A percentile compares a stretch with the other conserved stretches of the same genome.
Conservation (phyloP, 2,797 vertebrate species). For the Rhodeus uyekii region DNA sequence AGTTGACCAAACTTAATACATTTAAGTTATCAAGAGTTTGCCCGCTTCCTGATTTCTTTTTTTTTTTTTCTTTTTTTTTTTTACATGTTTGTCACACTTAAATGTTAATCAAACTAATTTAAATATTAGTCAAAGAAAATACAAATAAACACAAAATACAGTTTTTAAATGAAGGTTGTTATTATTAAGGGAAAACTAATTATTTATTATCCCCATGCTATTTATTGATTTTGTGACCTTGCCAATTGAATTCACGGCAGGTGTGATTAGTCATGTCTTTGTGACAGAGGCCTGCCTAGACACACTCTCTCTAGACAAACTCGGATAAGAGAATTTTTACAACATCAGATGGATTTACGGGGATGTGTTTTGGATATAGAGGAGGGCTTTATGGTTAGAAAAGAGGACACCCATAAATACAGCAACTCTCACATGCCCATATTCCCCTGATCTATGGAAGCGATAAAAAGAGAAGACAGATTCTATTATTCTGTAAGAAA, state of each 20-base stretch:
- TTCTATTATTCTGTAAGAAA: conserved; percentile 20
- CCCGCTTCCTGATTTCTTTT: too few species aligned
- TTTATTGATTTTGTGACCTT: conserved; percentile 1
- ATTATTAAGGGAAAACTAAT: too few species aligned
- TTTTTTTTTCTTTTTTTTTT: too few species aligned
- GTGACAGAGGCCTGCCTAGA: conserved; percentile 13
- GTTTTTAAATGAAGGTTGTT: conserved; percentile 8
- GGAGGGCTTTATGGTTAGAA: conserved; percentile 12
- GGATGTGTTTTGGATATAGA: conserved; percentile 8
- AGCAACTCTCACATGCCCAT: not conserved
- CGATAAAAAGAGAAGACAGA: conserved; percentile 22
- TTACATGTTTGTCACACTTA: too few species aligned
- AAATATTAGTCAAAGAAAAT: too few species aligned
- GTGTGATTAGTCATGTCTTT: conserved; percentile 30
- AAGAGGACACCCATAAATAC: conserved; percentile 18
- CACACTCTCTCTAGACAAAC: conserved; percentile 34
- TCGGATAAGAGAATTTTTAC: conserved; percentile 35
- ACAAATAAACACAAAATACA: too few species aligned
- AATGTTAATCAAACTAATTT: too few species aligned
- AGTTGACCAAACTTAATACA: not conserved
- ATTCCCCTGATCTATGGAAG: conserved; percentile 28
- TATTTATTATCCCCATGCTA: not conserved
- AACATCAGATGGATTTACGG: conserved; percentile 20
- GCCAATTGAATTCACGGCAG: not conserved
- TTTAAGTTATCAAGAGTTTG: not conserved